Percentiles rank a stretch among this genome's conserved stretches.
phyloP scores from a whole-genome alignment of 2,113 vertebrate genomes.

The Bufo bufo region DNA sequence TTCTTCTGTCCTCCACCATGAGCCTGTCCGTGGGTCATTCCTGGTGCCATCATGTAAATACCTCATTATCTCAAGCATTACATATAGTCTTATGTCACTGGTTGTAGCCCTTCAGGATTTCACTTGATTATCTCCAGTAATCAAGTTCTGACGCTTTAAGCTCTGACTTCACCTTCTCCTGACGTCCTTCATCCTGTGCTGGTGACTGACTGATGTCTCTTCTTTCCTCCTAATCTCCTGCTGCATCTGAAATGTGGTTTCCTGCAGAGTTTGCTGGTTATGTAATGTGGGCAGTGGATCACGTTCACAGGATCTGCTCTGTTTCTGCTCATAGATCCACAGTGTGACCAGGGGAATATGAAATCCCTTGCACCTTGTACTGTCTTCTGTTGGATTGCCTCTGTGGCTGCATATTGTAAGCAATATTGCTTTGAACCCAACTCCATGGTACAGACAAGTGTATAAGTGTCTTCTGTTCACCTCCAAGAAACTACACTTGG shows the following conservation, averaged over 20 bases:
- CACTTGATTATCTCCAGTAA: constrained; percentile 31
- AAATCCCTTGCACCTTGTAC: neutral
- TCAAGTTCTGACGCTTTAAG: constrained; percentile 26
- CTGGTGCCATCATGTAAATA: neutral
- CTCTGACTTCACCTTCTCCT: neutral
- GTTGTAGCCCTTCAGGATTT: constrained; percentile 42
- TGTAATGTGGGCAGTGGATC: neutral
- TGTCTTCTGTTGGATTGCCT: neutral
- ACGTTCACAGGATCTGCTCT: neutral
- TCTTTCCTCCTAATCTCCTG: neutral
- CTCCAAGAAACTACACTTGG: neutral
- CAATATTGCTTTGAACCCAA: no score
- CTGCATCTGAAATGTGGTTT: neutral
- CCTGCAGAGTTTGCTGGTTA: neutral
- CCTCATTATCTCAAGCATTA: neutral
- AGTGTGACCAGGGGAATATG: neutral
- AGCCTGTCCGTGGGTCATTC: neutral
- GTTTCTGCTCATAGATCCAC: neutral
- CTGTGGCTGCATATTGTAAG: neutral
- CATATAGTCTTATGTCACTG: neutral
- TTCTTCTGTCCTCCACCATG: neutral
- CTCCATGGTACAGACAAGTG: no score
- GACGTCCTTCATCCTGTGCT: neutral
- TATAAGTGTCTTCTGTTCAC: no score
- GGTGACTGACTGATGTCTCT: neutral